Conservation (phyloP, 2,797 vertebrate genomes). For the Pangasius larnaudii region DNA sequence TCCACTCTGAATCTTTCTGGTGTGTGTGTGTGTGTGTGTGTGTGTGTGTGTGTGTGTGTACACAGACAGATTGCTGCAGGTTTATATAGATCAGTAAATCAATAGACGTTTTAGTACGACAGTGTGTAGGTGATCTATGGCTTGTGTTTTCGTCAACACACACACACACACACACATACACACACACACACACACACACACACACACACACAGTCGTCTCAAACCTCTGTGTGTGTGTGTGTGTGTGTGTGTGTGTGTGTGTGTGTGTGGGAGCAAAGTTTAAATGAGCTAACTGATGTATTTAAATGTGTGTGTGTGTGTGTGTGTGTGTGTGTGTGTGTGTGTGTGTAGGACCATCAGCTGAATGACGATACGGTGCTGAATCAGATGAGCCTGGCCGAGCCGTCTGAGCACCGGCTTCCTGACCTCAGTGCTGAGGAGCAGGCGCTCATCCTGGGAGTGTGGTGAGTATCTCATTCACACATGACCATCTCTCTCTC, state of each 20-base stretch:
- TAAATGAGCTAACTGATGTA: not conserved
- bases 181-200: not conserved
- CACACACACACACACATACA: not conserved
- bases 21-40: slow-evolving; percentile 10
- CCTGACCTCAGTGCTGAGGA: slow-evolving; percentile 91
- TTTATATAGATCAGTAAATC: not conserved
- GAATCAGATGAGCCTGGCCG: slow-evolving; percentile 84
- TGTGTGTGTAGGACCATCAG: slow-evolving; percentile 79
- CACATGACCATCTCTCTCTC: too few relatives aligned
- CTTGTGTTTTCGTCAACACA: not conserved
- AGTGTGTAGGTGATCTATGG: not conserved
- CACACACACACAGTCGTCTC: too few relatives aligned
- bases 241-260: not conserved
- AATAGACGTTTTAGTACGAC: not conserved
- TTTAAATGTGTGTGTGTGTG: slow-evolving; percentile 27
- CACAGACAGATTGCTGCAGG: not conserved
- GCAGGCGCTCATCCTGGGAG: slow-evolving; percentile 89
- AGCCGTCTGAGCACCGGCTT: slow-evolving; percentile 80
- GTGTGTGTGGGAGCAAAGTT: not conserved
- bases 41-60: slow-evolving; percentile 4
- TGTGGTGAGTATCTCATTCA: slow-evolving; percentile 81
- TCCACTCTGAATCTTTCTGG: not conserved
- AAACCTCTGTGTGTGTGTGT: too few relatives aligned
- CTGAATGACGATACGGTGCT: slow-evolving; percentile 90
- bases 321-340: slow-evolving; percentile 43